Base-by-base conservation (phyloP, 2,797 vertebrate species). In the Salmo trutta region DNA sequence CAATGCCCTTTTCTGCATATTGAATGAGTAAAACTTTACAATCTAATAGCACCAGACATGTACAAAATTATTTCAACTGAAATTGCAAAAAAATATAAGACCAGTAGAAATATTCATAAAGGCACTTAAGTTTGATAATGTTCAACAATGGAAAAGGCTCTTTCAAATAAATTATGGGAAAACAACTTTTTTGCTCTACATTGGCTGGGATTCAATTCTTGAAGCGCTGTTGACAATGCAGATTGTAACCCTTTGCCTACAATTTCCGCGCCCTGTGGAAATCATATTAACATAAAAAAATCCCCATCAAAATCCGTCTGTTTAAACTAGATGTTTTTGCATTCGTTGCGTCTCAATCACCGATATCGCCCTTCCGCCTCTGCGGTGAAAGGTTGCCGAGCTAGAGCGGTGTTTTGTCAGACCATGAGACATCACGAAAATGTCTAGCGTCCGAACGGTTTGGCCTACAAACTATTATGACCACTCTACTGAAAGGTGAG, bases 1-100 rank as follows among this genome's bases (percentile, higher is more conserved):
- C 75, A 76, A 80, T 36, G 21, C 64, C 78, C 75, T 65, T 81
- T 75, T 74, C 71, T 82, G 78, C 75, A 47, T 76, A 85, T 74
- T 73, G 68, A 84, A 82, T 85, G 79, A 82, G 75, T 74, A 16
- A 52, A 75, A 75, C 68, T 71, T 79, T 65, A 90, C 87, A 90
- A 86, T 90, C 85, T 85, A 52, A 85, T 86, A 93, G 92, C 92
- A 93, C 91, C 92, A 88, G 88, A 88, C 88, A 83, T 76, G 80
- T 89, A 86, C 73, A 87, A 87, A 91, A 91, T 56, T 76, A 86
- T 75, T 75, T 62, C 27, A 84, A 53, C 31, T 85, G 85, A 81
- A 71, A 78, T 71, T 1, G 73, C 73, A 81, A 77, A 78, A 53
- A 78, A 41, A 80, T 74, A 16, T 16, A 83, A 86, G 76, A 80